Evolutionary conservation across 2,888 invertebrate species (phyloP).

Genomic region (Sepioteuthis lessoniana): DNA sequence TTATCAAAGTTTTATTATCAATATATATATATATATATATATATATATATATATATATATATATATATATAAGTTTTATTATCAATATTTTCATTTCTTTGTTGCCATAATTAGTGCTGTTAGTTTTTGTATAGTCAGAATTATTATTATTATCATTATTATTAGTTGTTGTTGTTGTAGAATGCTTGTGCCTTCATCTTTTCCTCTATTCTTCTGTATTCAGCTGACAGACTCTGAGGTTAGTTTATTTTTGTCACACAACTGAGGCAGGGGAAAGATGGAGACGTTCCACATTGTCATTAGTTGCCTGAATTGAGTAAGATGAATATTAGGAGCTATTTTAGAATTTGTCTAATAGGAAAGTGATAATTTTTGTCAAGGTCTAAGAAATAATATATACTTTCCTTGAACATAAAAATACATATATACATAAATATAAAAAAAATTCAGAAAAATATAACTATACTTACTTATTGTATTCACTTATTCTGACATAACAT

Average conservation of each 20-base stretch:
- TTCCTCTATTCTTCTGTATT: background rate
- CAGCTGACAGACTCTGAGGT: background rate
- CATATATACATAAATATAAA: background rate
- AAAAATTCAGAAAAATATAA: too few species aligned
- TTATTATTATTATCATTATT: background rate
- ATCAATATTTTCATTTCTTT: too few species aligned
- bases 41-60: too few species aligned
- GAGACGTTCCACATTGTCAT: background rate
- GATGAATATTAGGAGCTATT: slow-evolving; percentile 6
- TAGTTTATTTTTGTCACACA: background rate
- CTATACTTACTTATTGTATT: too few species aligned
- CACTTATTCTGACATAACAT: too few species aligned
- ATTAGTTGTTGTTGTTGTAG: background rate
- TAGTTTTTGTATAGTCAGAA: background rate
- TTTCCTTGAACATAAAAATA: background rate
- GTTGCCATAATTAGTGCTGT: too few species aligned
- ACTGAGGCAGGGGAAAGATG: background rate
- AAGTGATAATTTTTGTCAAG: background rate
- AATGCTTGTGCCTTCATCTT: background rate
- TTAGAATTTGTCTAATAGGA: background rate
- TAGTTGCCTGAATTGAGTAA: background rate
- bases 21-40: too few species aligned
- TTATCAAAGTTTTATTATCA: too few species aligned
- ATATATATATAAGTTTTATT: too few species aligned
- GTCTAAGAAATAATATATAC: background rate